Conservation (phyloP, 2,797 vertebrate species). For the Botia kubotai region DNA sequence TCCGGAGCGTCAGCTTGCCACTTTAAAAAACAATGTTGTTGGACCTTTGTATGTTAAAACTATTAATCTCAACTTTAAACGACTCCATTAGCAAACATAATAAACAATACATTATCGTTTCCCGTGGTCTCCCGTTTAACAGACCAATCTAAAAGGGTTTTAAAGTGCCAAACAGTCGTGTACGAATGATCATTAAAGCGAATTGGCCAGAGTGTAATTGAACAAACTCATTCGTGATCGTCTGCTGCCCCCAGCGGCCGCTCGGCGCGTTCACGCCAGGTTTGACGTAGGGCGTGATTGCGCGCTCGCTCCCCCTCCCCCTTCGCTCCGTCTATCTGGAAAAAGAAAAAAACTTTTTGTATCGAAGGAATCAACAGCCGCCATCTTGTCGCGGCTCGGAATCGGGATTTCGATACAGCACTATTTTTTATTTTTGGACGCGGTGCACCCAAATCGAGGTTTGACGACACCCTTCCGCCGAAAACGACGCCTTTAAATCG, state of each 20-base stretch:
- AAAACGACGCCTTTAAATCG: conserved; percentile 68
- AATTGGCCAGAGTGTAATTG: background rate
- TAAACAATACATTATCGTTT: no score
- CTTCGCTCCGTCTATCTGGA: conserved; percentile 78
- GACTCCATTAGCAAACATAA: no score
- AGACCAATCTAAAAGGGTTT: no score
- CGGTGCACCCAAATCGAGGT: conserved; percentile 65
- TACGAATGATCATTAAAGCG: background rate
- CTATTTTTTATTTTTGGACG: conserved; percentile 73
- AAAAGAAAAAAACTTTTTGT: conserved; percentile 82
- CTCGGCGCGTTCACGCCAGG: conserved; percentile 27
- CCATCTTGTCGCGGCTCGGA: conserved; percentile 89
- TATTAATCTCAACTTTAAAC: no score
- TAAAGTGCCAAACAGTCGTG: no score
- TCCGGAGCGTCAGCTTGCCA: no score
- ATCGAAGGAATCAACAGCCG: conserved; percentile 99
- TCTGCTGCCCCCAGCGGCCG: conserved; percentile 66
- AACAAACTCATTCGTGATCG: conserved; percentile 10
- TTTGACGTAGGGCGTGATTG: conserved; percentile 81
- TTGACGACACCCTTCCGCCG: conserved; percentile 66
- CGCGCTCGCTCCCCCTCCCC: conserved; percentile 80
- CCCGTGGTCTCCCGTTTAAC: no score
- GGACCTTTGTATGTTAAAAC: no score
- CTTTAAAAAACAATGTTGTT: no score
- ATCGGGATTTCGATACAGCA: conserved; percentile 81